phyloP scores from a whole-genome alignment of 2,113 vertebrate species.

The Fukomys damarensis region DNA sequence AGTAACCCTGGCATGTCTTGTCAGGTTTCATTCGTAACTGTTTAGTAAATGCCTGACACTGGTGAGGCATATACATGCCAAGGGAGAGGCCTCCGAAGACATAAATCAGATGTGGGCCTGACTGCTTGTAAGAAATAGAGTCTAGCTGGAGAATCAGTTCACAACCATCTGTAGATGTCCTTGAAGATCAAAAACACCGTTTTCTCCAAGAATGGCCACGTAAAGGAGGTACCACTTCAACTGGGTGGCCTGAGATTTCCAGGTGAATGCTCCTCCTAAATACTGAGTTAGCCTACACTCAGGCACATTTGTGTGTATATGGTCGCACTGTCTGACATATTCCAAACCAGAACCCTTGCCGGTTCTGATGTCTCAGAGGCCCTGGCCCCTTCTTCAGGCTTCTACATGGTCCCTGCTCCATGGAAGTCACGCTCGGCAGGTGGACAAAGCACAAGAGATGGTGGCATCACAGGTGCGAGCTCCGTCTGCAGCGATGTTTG shows the following conservation, averaged over 20 bases:
- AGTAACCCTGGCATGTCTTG: background rate
- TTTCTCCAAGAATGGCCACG: background rate
- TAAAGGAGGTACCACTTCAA: background rate
- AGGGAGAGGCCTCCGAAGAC: background rate
- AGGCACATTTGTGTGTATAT: background rate
- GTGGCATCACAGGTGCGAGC: background rate
- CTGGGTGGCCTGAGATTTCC: background rate
- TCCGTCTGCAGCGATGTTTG: background rate
- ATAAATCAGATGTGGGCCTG: background rate
- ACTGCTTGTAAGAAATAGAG: background rate
- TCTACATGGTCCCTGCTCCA: background rate
- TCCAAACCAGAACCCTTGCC: background rate
- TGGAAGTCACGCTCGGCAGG: background rate
- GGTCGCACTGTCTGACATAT: background rate
- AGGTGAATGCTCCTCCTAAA: background rate
- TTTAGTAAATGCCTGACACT: background rate
- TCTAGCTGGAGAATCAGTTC: background rate
- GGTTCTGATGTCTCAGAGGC: background rate
- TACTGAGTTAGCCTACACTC: background rate
- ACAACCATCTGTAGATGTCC: background rate
- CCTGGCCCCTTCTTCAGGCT: background rate
- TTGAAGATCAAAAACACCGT: background rate
- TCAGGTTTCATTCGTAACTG: slow-evolving; percentile 17
- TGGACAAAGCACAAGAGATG: background rate
- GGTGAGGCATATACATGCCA: background rate